These are phyloP conservation scores for Liolophura sinensis DNA, from an alignment of 1,140 invertebrate genomes.

Conservation along the genomic window DNA sequence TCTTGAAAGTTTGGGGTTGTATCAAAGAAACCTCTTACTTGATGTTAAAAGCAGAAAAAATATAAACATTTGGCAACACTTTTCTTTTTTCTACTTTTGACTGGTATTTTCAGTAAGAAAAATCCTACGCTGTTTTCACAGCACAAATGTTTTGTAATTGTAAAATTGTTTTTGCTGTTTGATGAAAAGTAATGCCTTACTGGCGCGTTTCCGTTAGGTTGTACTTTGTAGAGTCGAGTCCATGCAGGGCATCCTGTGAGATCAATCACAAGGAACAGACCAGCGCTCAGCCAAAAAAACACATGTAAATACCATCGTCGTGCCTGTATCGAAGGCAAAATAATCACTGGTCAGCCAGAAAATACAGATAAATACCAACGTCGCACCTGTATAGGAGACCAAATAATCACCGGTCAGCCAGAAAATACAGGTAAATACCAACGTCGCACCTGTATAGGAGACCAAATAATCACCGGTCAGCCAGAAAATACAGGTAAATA, in stretches of 20 bases:
- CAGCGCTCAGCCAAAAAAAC: constrained; percentile 76
- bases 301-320: too few species aligned
- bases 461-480: too few species aligned
- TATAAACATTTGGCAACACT: background rate
- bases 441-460: too few species aligned
- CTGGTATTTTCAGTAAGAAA: background rate
- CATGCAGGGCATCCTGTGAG: constrained; percentile 73
- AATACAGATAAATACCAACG: constrained; percentile 68
- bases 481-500: constrained; percentile 76
- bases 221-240: constrained; percentile 77
- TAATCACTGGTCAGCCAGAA: constrained; percentile 79
- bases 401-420: too few species aligned
- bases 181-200: constrained; percentile 64
- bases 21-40: background rate
- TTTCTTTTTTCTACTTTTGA: background rate
- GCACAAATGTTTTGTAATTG: background rate
- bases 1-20: too few species aligned
- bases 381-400: too few species aligned
- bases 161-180: background rate
- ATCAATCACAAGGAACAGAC: constrained; percentile 75
- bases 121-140: background rate
- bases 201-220: constrained; percentile 80
- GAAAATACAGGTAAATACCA: constrained; percentile 72
- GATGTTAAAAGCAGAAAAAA: background rate
- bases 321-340: too few species aligned